Evolutionary conservation across 2,113 vertebrate species (phyloP), one percentile per base, ranked within the genome.

Genomic region (Scomber japonicus): DNA sequence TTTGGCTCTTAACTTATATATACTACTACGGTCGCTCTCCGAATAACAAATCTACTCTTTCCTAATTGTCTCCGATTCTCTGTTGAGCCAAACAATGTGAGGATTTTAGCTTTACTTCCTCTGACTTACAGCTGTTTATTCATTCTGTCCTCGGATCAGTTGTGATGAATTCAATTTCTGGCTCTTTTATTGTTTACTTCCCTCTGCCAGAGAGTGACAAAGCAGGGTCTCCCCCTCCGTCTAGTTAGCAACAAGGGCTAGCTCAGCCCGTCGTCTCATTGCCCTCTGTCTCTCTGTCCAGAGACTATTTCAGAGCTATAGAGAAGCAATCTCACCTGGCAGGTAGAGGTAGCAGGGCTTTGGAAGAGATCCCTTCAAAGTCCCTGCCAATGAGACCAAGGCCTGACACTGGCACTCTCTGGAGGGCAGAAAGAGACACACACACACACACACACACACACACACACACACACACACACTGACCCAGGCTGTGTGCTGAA

Each of bases 301-400:
- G 24, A 60, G 27, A 55, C 54, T 66, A 21, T 65, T 79, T 19
- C 67, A 75, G 67, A 80, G 48, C 55, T 30, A 80, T 62, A 49
- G 50, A 80, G 57, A 80, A 60, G 51, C 71, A 71, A 87, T 84
- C 66, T 80, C 82, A 82, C 62, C 78, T 87, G 78, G 80, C 86
- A 71, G 71, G 77, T 65, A 53, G 46, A 35, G 63, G 65, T 3
- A 3, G 77, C 8, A 4, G 44, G 51, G 59, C 55, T 78, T 70
- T 82, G 61, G 57, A 59, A 55, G 69, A 64, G 73, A 82, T 78
- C 59, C 68, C 44, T 48, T 45, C 54, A 88, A 86, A 81, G 69
- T 65, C 51, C 4, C 56, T 27, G 31, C 66, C 81, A 81, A 54
- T 89, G 56, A 76, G 73, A 30, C 46, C n/a, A 53, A 57, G 48